Conservation (phyloP, 2,797 vertebrate genomes). For the Tapera naevia region DNA sequence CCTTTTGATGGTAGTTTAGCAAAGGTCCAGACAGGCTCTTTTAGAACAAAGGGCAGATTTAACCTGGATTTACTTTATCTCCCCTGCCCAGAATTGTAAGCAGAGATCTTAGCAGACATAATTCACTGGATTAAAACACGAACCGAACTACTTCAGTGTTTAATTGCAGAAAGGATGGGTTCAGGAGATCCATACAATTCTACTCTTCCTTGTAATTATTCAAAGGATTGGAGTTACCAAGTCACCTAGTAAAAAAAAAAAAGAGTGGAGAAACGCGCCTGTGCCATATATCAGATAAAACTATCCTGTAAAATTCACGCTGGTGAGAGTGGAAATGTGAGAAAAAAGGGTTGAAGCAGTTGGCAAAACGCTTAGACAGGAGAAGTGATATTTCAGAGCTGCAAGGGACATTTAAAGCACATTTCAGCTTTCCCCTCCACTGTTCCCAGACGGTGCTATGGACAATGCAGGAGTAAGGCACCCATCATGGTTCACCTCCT, state of each 20-base stretch:
- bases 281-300: background rate
- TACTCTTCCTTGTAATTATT: background rate
- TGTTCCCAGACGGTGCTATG: background rate
- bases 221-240: background rate
- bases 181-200: background rate
- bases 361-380: background rate
- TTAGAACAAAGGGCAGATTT: background rate
- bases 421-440: background rate
- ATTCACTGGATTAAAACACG: background rate
- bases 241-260: background rate
- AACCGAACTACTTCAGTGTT: background rate
- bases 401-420: background rate
- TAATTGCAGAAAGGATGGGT: background rate
- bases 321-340: background rate
- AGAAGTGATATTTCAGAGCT: background rate
- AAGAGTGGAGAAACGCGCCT: background rate
- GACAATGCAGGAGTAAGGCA: background rate
- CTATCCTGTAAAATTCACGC: background rate
- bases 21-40: background rate
- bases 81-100: background rate
- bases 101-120: background rate
- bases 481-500: background rate
- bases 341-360: background rate
- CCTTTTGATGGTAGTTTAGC: background rate
- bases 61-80: constrained; percentile 2